Evolutionary conservation across 1,140 invertebrate genomes (phyloP), one percentile per base, ranked within the genome.

Genomic region (Coelopa frigida): DNA sequence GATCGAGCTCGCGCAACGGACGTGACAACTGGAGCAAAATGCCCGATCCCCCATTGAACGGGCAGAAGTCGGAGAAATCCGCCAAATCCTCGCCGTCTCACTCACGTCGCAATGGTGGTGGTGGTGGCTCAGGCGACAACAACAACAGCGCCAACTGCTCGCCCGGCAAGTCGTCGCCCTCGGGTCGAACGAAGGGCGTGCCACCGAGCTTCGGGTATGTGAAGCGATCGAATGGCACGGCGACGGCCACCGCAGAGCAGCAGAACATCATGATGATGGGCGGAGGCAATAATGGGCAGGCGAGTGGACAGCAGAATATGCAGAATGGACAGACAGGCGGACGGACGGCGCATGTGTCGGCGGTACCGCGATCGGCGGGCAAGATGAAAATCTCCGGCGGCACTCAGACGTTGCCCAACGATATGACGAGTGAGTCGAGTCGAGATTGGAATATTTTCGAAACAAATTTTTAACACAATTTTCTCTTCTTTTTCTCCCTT

Each of bases 301-400:
- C 21, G 56, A 68, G 70, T 44, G 44, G 31, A 18, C 42, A 49
- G 5, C 40, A 53, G 23, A 63, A 63, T 48, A 56, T 54, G 1
- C 31, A 58, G 24, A 5, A 29, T 41, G 36, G 32, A n/a, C 39
- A 43, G 66, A 72, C 14, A 61, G 55, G 58, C 24, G 76, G 76
- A 17, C 73, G 86, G 58, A 87, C 85, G 2, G 85, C 85, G 40
- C 84, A 89, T 73, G 85, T 89, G 6, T 86, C 86, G 31, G 85
- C 84, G 2, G 85, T 89, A 15, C 85, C 87, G 6, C 74, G 85
- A 55, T 86, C 85, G 1, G 55, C 53, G 1, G 78, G 81, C 14
- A 90, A 91, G 73, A 85, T 91, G 5, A 88, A 89, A 74, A 81
- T 88, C 1, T 89, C 87, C 6, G 87, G 87, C 12, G 88, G 88